Conservation (phyloP, 2,797 vertebrate genomes). For the Lepilemur septentrionalis region DNA sequence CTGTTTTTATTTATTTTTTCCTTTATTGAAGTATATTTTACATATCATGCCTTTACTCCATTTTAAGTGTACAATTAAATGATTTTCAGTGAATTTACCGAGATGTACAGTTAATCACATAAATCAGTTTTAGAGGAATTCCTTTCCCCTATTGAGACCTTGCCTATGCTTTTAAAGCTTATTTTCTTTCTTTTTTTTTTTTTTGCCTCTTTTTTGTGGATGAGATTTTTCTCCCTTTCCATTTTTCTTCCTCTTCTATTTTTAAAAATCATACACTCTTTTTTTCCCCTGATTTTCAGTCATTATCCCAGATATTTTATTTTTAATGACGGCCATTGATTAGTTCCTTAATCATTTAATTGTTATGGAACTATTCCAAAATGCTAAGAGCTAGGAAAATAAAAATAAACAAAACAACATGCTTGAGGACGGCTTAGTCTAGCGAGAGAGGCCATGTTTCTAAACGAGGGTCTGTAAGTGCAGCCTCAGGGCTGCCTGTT, state of each 20-base stretch:
- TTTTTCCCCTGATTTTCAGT: background rate
- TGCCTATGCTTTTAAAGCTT: background rate
- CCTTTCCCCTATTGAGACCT: too few species aligned
- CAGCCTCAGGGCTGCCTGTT: fast-evolving
- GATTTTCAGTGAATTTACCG: too few species aligned
- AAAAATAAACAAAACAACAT: background rate
- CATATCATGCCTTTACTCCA: too few species aligned
- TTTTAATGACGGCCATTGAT: background rate
- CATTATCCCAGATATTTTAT: background rate
- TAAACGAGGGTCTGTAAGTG: fast-evolving
- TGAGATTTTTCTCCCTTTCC: background rate
- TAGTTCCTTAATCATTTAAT: background rate
- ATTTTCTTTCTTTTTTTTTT: background rate
- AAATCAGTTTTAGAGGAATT: too few species aligned
- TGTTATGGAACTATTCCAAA: background rate
- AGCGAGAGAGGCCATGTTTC: fast-evolving
- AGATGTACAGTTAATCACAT: too few species aligned
- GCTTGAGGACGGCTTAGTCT: fast-evolving
- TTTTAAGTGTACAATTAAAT: too few species aligned
- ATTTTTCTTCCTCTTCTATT: background rate
- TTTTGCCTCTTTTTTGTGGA: background rate
- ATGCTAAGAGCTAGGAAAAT: background rate
- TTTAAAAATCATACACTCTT: background rate
- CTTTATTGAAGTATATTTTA: too few species aligned
- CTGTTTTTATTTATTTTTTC: too few species aligned